Evolutionary conservation across 1,140 invertebrate species (phyloP), one percentile per base, ranked within the genome.

Genomic region (Calliopsis andreniformis): DNA sequence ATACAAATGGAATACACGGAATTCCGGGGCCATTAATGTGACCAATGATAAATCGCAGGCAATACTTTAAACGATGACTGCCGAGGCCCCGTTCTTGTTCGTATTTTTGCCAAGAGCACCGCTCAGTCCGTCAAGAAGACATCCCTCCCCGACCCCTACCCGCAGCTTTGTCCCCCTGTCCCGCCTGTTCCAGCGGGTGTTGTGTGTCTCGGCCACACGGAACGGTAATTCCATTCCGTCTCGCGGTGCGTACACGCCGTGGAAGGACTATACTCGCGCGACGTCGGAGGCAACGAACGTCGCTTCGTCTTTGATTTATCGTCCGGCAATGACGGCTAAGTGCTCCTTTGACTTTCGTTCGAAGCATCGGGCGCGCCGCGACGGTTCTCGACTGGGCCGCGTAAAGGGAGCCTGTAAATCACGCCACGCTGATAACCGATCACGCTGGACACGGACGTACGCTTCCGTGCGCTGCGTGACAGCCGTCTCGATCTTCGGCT

Each of bases 1-100:
- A 86, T 90, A 89, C 88, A 89, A 90, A 90, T 90, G 87, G 85
- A 89, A 89, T 88, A 89, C 89, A 89, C 79, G 85, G 80, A 82
- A 89, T 87, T 87, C 82, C 81, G 83, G 80, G 82, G 75, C 87
- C 88, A 89, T 89, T 89, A 90, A 88, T 88, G 86, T 82, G 79
- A 72, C 79, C 87, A 82, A 88, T 90, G 88, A 90, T 90, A 87
- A 89, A 90, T 90, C 81, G 86, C 84, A 56, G 87, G 82, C 80
- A 79, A 89, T 90, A 86, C 84, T 89, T 89, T 88, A 88, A 89
- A 88, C 83, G 87, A 90, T 89, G 88, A 87, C 87, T 88, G 82
- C 87, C 85, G 83, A 76, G 83, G 79, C 62, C 68, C 56, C 82
- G 79, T 87, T 89, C 87, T 88, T 89, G 82, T 86, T 82, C 77